Conservation (phyloP, 1,140 invertebrate genomes). For the Rhagoletis zephyria region DNA sequence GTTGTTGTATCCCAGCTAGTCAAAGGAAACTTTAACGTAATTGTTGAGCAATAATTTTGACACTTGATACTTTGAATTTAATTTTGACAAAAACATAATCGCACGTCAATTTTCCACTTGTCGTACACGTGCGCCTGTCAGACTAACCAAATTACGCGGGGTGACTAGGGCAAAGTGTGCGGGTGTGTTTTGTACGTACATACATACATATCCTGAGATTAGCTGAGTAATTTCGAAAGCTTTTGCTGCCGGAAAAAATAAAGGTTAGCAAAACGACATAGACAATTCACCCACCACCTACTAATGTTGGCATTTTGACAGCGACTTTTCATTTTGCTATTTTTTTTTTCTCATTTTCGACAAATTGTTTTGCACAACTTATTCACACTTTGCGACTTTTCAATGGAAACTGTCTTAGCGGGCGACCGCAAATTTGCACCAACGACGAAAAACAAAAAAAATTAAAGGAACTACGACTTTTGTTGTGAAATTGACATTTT, state of each 20-base stretch:
- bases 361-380: conserved; percentile 11
- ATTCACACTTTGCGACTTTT: no score
- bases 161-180: background rate
- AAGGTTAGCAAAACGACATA: background rate
- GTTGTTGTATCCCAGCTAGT: background rate
- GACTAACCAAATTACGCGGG: conserved; percentile 61
- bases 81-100: conserved; percentile 64
- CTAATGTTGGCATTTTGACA: background rate
- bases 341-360: conserved; percentile 4
- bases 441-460: background rate
- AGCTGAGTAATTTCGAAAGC: background rate
- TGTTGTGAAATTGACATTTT: conserved; percentile 30
- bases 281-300: background rate
- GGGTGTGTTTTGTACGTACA: background rate
- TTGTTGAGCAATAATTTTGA: conserved; percentile 56
- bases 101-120: conserved; percentile 63
- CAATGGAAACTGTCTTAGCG: no score
- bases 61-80: conserved; percentile 69
- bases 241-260: background rate
- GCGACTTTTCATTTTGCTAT: background rate
- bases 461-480: background rate
- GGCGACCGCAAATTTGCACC: background rate
- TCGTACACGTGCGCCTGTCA: conserved; percentile 70
- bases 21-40: conserved; percentile 38
- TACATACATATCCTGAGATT: background rate